Conservation (phyloP, 1,140 invertebrate species). For the Pogonognathellus flavescens region DNA sequence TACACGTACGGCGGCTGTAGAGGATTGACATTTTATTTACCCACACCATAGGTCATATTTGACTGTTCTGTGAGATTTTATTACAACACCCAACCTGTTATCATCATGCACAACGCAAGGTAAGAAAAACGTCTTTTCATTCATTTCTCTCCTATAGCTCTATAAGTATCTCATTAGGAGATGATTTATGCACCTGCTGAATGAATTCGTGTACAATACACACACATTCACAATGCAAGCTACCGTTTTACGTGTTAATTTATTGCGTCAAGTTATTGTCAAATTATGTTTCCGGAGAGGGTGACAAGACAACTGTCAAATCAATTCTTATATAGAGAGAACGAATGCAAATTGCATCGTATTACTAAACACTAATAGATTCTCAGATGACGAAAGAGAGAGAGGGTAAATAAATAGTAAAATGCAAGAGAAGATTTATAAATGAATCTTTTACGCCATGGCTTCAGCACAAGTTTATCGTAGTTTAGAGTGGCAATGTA, state of each 20-base stretch:
- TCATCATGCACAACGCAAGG: conserved; percentile 43
- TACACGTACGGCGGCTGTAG: no score
- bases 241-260: conserved; percentile 47
- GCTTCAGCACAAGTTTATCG: no score
- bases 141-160: background rate
- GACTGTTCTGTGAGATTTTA: conserved; percentile 11
- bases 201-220: conserved; percentile 2
- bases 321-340: background rate
- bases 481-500: no score
- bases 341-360: conserved; percentile 19
- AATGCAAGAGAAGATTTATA: background rate
- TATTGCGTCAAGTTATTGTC: conserved; percentile 28
- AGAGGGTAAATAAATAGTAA: background rate
- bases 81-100: background rate
- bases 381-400: background rate
- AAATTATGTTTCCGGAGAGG: conserved; percentile 41
- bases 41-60: background rate
- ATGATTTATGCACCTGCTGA: conserved; percentile 5
- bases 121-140: background rate
- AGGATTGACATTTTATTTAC: no score
- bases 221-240: background rate
- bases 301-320: conserved; percentile 46
- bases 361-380: conserved; percentile 25
- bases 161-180: background rate
- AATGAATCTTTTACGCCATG: no score